phyloP scores from a whole-genome alignment of 2,888 invertebrate genomes.

The Pedicia rivosa region DNA sequence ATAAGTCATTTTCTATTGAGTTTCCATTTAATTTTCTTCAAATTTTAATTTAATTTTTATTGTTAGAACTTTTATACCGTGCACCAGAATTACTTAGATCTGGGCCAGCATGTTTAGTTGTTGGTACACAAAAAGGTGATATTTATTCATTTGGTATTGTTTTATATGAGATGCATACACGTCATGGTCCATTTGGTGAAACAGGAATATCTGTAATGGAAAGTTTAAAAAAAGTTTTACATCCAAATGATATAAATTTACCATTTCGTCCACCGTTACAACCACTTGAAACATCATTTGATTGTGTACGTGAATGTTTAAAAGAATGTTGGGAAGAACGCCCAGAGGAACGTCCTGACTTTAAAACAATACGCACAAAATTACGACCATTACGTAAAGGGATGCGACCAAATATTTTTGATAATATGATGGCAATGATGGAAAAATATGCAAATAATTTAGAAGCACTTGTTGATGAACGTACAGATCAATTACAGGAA shows the following conservation, averaged over 20 bases:
- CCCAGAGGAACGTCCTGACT: slow-evolving; percentile 66
- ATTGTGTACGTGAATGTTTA: slow-evolving; percentile 72
- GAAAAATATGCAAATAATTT: slow-evolving; percentile 93
- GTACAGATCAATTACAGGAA: slow-evolving; percentile 83
- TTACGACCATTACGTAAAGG: slow-evolving; percentile 72
- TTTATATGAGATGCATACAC: slow-evolving; percentile 72
- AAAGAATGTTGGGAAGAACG: slow-evolving; percentile 79
- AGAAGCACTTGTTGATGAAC: slow-evolving; percentile 83
- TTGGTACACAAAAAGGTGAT: slow-evolving; percentile 61
- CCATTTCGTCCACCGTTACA: slow-evolving; percentile 57
- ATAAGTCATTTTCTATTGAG: slow-evolving; percentile 13
- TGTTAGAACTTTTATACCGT: slow-evolving; percentile 54
- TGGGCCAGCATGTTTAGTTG: slow-evolving; percentile 27
- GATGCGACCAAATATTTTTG: slow-evolving; percentile 92
- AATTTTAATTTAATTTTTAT: slow-evolving; percentile 7
- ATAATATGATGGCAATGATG: slow-evolving; percentile 98
- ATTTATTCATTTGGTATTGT: slow-evolving; percentile 78
- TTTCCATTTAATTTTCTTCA: too few species aligned
- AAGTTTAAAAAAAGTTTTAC: slow-evolving; percentile 28
- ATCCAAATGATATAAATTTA: slow-evolving; percentile 17
- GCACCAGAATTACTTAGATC: slow-evolving; percentile 61
- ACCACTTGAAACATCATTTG: slow-evolving; percentile 62
- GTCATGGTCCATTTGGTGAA: slow-evolving; percentile 73
- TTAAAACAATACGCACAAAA: slow-evolving; percentile 61
- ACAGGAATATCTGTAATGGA: slow-evolving; percentile 50